A percentile compares a stretch with the other conserved stretches of the same genome.
Evolutionary conservation across 2,113 vertebrate genomes (phyloP).

Genomic region (Gallinago undulata): DNA sequence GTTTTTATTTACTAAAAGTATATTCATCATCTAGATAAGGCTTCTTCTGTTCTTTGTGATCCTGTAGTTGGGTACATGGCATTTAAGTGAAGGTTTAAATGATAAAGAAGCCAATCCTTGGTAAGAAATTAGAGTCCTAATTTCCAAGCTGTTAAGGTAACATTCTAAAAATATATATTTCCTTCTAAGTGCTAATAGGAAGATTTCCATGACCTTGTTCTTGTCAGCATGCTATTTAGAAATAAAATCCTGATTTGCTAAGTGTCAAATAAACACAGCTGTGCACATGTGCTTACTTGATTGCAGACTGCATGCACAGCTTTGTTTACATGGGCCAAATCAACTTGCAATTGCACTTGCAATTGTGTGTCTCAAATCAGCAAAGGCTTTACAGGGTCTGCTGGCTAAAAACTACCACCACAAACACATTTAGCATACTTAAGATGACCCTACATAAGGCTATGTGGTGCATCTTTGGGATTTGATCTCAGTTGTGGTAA

Average conservation of each 20-base stretch:
- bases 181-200: not conserved
- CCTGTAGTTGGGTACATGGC: not conserved
- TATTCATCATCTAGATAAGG: not conserved
- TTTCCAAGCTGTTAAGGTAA: not conserved
- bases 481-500: too few relatives aligned
- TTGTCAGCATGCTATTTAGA: constrained; percentile 40
- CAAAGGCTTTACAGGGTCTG: not conserved
- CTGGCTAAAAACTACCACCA: not conserved
- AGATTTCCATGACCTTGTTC: constrained; percentile 16
- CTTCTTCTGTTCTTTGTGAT: not conserved
- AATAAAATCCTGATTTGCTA: constrained; percentile 27
- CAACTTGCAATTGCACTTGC: not conserved
- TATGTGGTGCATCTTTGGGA: accelerated
- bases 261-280: constrained; percentile 55
- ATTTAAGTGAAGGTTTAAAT: not conserved
- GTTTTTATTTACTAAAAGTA: not conserved
- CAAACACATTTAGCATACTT: not conserved
- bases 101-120: not conserved
- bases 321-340: not conserved
- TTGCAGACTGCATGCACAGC: constrained; percentile 16
- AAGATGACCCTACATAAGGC: not conserved
- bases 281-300: constrained; percentile 21
- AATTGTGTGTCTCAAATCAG: not conserved
- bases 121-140: not conserved
- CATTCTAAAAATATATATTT: not conserved